Conservation (phyloP, 2,797 vertebrate genomes). For the Scolopax rusticola region DNA sequence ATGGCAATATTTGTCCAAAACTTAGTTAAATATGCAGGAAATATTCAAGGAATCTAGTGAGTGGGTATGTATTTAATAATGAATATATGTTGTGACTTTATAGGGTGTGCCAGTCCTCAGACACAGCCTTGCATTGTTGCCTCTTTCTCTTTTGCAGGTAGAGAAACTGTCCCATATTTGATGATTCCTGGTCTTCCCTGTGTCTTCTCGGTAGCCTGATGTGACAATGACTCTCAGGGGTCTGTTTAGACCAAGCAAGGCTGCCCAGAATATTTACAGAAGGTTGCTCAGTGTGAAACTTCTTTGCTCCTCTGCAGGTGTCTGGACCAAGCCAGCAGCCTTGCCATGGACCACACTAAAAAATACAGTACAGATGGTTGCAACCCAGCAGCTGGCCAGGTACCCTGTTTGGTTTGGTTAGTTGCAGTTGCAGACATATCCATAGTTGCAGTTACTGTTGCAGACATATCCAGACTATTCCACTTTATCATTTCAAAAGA, state of each 20-base stretch:
- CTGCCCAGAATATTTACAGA: rapidly evolving
- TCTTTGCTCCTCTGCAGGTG: neutral
- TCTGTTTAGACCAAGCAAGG: neutral
- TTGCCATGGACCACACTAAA: neutral
- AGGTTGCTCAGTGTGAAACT: neutral
- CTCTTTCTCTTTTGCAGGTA: neutral
- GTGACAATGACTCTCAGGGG: neutral
- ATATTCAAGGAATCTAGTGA: neutral
- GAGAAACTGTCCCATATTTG: neutral
- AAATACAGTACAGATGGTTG: neutral
- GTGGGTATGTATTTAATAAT: neutral
- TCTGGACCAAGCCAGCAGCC: neutral
- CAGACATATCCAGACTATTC: neutral
- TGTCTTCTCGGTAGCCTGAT: neutral
- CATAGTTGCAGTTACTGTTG: neutral
- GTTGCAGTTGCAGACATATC: neutral
- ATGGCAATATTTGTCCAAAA: neutral
- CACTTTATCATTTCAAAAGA: neutral
- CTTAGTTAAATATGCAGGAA: neutral
- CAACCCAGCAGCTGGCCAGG: neutral
- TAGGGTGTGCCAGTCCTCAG: neutral
- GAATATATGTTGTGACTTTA: neutral
- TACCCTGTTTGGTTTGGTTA: neutral
- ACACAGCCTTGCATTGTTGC: neutral
- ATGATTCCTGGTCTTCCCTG: neutral